phyloP scores from a whole-genome alignment of 2,113 vertebrate species.

The Tapirus terrestris region DNA sequence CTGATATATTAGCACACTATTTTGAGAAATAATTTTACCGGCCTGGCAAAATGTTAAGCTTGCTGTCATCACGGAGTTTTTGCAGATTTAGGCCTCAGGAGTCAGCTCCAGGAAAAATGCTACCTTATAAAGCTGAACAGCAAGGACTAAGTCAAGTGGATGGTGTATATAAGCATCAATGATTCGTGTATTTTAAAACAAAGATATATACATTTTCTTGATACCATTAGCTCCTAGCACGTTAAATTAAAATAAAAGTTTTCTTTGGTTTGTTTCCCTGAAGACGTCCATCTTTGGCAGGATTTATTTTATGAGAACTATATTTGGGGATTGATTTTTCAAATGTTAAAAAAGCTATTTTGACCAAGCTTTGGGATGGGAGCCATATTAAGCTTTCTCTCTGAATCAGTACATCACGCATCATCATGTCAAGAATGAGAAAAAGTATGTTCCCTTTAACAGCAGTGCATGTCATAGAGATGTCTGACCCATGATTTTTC shows the following conservation, averaged over 20 bases:
- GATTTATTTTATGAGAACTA: slow-evolving; percentile 70
- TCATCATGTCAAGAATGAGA: slow-evolving; percentile 51
- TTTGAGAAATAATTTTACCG: slow-evolving; percentile 57
- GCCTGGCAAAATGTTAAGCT: slow-evolving; percentile 52
- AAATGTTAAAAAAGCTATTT: slow-evolving; percentile 43
- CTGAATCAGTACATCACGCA: slow-evolving; percentile 7
- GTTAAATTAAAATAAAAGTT: background rate
- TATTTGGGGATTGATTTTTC: slow-evolving; percentile 65
- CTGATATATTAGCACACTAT: background rate
- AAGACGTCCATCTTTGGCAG: slow-evolving; percentile 56
- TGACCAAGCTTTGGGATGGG: slow-evolving; percentile 65
- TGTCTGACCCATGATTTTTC: slow-evolving; percentile 3
- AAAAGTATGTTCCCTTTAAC: slow-evolving; percentile 35
- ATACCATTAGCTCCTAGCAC: slow-evolving; percentile 50
- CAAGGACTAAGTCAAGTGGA: background rate
- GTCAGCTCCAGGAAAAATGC: slow-evolving; percentile 27
- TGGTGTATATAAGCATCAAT: background rate
- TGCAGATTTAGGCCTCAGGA: slow-evolving; percentile 30
- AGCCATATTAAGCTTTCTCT: slow-evolving; percentile 52
- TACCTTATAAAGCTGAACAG: background rate
- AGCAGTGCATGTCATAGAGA: background rate
- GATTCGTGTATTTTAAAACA: slow-evolving; percentile 36
- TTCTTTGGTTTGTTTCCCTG: slow-evolving; percentile 46
- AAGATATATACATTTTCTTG: slow-evolving; percentile 8
- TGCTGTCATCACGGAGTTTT: slow-evolving; percentile 37